Base-by-base conservation (phyloP, 2,797 vertebrate species). In the Neopelma chrysocephalum region DNA sequence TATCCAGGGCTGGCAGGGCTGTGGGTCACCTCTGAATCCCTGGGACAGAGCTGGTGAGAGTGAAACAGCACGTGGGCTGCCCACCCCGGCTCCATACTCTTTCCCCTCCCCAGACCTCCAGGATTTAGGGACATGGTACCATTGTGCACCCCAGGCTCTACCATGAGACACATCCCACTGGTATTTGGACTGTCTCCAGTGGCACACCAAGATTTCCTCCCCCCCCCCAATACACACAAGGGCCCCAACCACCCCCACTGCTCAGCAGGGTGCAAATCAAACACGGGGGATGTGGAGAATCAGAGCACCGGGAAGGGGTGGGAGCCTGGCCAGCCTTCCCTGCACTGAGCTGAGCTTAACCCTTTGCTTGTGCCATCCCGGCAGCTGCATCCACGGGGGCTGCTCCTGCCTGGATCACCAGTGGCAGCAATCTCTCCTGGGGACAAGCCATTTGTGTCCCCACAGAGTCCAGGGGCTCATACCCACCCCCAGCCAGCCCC, bases 251-350 rank as follows among this genome's bases (percentile, higher is more conserved):
- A 70, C 62, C 61, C 61, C 71, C 54, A 66, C 71, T 65, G 88
- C 87, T 89, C 57, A 11, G 90, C 90, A 66, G 93, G 90, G 92
- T 75, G 92, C 88, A 96, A 93, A 78, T 85, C 90, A 96, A 96
- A 95, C 92, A 72, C 1, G 13, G 75, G 84, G 85, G 82, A 89
- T 72, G 48, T 0, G 1, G 64, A 80, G 69, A 90, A 66, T 72
- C 75, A 75, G 80, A 93, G 80, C 82, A 61, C 82, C 27, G 32
- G 50, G 51, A 58, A 75, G 75, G 70, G 68, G 70, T 81, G 75
- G 81, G 70, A 91, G 85, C 71, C 57, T 40, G 50, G 70, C 65
- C 0, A 1, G 65, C 86, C 47, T 79, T 48, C 43, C 71, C 32
- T 4, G 64, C 9, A 1, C 38, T 12, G 9, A 92, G 50, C 69